Evolutionary conservation across 2,797 vertebrate genomes (phyloP).

Genomic region (Alca torda): DNA sequence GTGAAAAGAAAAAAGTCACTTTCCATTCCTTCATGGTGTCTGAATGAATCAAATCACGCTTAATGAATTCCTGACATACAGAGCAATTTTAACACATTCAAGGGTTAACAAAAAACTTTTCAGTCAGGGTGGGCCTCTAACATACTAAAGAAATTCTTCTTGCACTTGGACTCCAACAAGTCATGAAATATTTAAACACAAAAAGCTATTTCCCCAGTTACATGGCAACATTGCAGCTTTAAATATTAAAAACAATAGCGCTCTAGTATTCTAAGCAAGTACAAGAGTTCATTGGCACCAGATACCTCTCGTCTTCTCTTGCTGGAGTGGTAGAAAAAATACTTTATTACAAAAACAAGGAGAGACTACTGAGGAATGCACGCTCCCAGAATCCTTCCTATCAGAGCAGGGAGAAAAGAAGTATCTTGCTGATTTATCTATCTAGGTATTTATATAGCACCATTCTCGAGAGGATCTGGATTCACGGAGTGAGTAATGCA

Average conservation of each 20-base stretch:
- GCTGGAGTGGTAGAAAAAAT: constrained; percentile 12
- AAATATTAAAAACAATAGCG: constrained; percentile 65
- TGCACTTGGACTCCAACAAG: constrained; percentile 31
- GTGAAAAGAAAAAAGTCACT: neutral
- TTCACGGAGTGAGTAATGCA: constrained; percentile 4
- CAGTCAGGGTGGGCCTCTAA: neutral
- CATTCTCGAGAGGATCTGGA: neutral
- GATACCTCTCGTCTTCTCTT: neutral
- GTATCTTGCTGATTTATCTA: constrained; percentile 29
- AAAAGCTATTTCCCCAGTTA: constrained; percentile 48
- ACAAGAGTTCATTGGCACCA: constrained; percentile 43
- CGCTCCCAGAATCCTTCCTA: neutral
- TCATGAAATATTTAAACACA: constrained; percentile 68
- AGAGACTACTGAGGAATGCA: neutral
- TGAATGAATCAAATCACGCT: neutral
- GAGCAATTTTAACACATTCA: neutral
- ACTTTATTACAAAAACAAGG: constrained; percentile 22
- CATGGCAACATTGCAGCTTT: constrained; percentile 45
- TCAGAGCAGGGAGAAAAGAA: neutral
- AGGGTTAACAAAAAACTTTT: constrained; percentile 35
- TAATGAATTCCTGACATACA: neutral
- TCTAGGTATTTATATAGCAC: constrained; percentile 36
- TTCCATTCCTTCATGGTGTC: neutral
- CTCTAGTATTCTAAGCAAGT: constrained; percentile 39
- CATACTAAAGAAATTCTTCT: constrained; percentile 22